These are phyloP conservation scores for Corythornis madagascariensis DNA, from an alignment of 2,113 vertebrate genomes.

Conservation along the genomic window DNA sequence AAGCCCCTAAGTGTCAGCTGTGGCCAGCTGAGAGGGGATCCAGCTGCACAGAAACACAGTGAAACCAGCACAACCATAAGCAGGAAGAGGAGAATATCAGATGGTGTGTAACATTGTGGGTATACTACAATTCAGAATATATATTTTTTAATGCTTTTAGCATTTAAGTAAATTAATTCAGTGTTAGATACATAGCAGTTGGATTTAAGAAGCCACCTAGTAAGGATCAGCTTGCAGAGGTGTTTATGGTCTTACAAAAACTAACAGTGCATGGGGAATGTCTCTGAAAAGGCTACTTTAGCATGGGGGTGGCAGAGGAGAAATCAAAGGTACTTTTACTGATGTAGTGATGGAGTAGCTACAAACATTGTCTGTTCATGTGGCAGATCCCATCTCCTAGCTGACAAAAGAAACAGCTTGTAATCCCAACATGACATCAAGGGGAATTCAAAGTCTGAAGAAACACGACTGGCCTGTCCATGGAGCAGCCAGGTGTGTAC, in stretches of 20 bases:
- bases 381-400: not conserved
- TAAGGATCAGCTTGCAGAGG: not conserved
- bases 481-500: not conserved
- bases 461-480: not conserved
- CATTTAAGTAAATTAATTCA: not conserved
- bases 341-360: not conserved
- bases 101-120: not conserved
- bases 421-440: not conserved
- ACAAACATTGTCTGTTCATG: not conserved
- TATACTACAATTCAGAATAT: not conserved
- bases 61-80: not conserved
- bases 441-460: not conserved
- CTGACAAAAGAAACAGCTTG: not conserved
- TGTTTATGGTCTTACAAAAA: not conserved
- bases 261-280: not conserved
- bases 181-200: not conserved
- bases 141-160: not conserved
- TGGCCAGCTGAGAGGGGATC: not conserved
- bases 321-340: not conserved
- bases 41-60: conserved; percentile 54
- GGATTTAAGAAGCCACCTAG: not conserved
- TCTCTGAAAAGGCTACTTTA: not conserved
- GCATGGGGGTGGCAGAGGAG: not conserved
- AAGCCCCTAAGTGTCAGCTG: not conserved
- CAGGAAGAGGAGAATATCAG: conserved; percentile 72